Base-by-base conservation (phyloP, 2,797 vertebrate genomes). In the Hemitrygon akajei region DNA sequence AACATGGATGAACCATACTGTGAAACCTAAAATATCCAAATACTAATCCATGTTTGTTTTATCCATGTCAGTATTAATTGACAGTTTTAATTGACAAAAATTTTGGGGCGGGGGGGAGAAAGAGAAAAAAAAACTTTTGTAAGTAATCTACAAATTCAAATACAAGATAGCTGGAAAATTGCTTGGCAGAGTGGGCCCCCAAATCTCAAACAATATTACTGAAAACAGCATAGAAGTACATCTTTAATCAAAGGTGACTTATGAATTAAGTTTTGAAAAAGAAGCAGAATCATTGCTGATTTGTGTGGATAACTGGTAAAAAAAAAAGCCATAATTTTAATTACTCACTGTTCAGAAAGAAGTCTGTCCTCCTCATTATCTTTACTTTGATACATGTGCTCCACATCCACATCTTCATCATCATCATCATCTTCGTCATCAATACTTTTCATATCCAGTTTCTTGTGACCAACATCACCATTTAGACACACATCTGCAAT, bases 391-490 rank as follows among this genome's bases (percentile, higher is more conserved):
- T 94, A 96, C 0, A 94, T 80, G 0, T 95, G 60, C 22, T 84
- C 93, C 47, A 11, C 95, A 0, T 96, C 96, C 77, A 96, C 95
- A 0, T 95, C 94, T n/a, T 96, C 97, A 84, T 97, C 96, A 20
- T 94, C 95, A 16, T 97, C 96, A 94, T 97, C 97, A 80, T 97
- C 97, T 27, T 93, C 93, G 40, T 93, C 93, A n/a, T 97, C 97
- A 7, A 97, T 97, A 94, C 97, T 97, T 94, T 97, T 97, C 94
- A 97, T 96, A 16, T 97, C 97, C 0, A 97, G 94, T 92, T 96
- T 97, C 94, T 94, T 96, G 94, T 96, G 97, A 6, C 95, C 95
- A 34, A 93, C 95, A 16, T 97, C 97, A 18, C 97, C 97, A 0
- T 97, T 97, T 93, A 96, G 47, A 86, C 96, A 96, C 0, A 94